phyloP scores from a whole-genome alignment of 2,888 invertebrate species.

The Ormia ochracea region DNA sequence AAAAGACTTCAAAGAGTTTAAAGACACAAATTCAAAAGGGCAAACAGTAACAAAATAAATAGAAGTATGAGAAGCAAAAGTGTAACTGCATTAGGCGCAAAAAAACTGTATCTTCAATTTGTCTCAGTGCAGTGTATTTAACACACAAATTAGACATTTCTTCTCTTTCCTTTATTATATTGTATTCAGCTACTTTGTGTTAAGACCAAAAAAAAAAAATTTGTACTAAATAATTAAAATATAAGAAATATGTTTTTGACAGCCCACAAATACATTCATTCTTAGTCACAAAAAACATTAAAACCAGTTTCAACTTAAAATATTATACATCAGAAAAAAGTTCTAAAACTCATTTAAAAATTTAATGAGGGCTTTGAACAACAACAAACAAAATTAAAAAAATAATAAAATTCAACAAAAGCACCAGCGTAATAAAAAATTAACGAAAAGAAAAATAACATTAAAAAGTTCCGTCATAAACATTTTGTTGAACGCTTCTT shows the following conservation, averaged over 20 bases:
- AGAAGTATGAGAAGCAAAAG: too few species aligned
- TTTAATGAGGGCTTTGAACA: conserved; percentile 57
- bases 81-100: too few species aligned
- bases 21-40: too few species aligned
- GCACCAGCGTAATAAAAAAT: conserved; percentile 7
- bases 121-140: conserved; percentile 23
- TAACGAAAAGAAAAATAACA: conserved; percentile 15
- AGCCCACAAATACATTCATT: background rate
- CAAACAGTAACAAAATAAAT: too few species aligned
- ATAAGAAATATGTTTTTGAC: conserved; percentile 12
- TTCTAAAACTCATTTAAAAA: conserved; percentile 53
- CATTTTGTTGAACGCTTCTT: conserved; percentile 3
- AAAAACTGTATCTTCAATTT: too few species aligned
- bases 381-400: conserved; percentile 28
- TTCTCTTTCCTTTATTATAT: background rate
- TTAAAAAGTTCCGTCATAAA: conserved; percentile 29
- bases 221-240: conserved; percentile 43
- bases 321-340: conserved; percentile 23
- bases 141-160: background rate
- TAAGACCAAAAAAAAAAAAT: conserved; percentile 1
- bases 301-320: conserved; percentile 55
- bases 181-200: conserved; percentile 11
- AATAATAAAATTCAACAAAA: conserved; percentile 13
- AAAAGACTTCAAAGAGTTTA: too few species aligned
- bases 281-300: background rate